phyloP scores from a whole-genome alignment of 2,888 invertebrate species.

The Caenorhabditis sp. region DNA sequence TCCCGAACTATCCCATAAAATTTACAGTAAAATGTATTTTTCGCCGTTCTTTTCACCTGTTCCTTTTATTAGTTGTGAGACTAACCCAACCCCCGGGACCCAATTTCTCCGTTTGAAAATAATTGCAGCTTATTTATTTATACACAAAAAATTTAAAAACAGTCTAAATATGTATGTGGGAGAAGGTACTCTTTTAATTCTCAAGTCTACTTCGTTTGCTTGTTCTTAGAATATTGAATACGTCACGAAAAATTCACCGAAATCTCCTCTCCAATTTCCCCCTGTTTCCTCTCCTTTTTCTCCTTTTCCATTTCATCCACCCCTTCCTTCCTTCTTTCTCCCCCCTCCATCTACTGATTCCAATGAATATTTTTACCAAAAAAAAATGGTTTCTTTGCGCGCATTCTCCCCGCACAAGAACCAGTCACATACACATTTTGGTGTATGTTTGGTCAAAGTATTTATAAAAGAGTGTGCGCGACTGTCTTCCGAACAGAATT shows the following conservation, averaged over 20 bases:
- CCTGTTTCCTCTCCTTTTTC: neutral
- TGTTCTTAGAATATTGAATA: slow-evolving; percentile 27
- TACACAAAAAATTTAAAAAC: slow-evolving; percentile 5
- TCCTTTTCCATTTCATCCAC: neutral
- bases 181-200: neutral
- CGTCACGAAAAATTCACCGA: slow-evolving; percentile 6
- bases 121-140: slow-evolving; percentile 40
- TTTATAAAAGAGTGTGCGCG: slow-evolving; percentile 13
- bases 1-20: neutral
- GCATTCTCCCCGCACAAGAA: slow-evolving; percentile 3
- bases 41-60: slow-evolving; percentile 17
- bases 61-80: slow-evolving; percentile 46
- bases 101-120: slow-evolving; percentile 18
- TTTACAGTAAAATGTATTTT: slow-evolving; percentile 15
- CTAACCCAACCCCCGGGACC: slow-evolving; percentile 29
- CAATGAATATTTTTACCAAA: slow-evolving; percentile 42
- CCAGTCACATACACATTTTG: slow-evolving; percentile 33
- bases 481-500: slow-evolving; percentile 19
- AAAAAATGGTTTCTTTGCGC: slow-evolving; percentile 5
- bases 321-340: slow-evolving; percentile 18
- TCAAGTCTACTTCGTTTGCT: neutral
- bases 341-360: slow-evolving; percentile 46
- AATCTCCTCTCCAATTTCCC: neutral
- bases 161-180: slow-evolving; percentile 5
- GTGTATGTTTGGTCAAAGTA: slow-evolving; percentile 45